Conservation (phyloP, 2,113 vertebrate species). For the Sorex fumeus region DNA sequence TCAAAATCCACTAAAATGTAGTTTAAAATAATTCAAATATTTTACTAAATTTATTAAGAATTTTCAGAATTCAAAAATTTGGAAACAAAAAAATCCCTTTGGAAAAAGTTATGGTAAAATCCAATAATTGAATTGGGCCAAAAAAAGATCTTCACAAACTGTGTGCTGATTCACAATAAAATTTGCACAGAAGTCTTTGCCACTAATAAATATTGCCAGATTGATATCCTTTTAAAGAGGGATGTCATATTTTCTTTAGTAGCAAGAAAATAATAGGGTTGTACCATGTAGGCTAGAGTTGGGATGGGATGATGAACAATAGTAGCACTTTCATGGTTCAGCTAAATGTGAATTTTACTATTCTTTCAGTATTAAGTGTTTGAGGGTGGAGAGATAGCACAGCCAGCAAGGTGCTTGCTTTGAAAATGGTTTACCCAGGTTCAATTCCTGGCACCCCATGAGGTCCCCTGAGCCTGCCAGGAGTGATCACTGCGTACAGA, state of each 20-base stretch:
- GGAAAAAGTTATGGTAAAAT: constrained; percentile 37
- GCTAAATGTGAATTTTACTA: constrained; percentile 42
- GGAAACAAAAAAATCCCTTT: neutral
- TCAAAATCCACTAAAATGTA: constrained; percentile 25
- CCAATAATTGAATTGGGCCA: neutral
- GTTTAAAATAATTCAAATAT: constrained; percentile 52
- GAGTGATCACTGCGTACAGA: too few species aligned
- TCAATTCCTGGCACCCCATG: too few species aligned
- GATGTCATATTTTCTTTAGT: constrained; percentile 1
- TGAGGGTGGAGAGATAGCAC: too few species aligned
- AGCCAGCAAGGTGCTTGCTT: too few species aligned
- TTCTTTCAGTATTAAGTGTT: neutral
- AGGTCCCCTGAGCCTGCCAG: too few species aligned
- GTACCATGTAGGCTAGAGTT: neutral
- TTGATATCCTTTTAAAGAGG: neutral
- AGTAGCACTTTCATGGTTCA: constrained; percentile 15
- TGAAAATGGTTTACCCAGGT: too few species aligned
- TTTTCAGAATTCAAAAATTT: neutral
- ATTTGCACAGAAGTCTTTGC: neutral
- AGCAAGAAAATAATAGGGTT: neutral
- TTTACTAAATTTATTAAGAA: constrained; percentile 46
- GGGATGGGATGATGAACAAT: constrained; percentile 5
- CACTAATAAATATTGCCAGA: neutral
- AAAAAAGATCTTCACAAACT: constrained; percentile 42
- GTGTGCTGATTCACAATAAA: constrained; percentile 26